phyloP scores from a whole-genome alignment of 1,140 invertebrate species.

The Drosophila nebulosa region DNA sequence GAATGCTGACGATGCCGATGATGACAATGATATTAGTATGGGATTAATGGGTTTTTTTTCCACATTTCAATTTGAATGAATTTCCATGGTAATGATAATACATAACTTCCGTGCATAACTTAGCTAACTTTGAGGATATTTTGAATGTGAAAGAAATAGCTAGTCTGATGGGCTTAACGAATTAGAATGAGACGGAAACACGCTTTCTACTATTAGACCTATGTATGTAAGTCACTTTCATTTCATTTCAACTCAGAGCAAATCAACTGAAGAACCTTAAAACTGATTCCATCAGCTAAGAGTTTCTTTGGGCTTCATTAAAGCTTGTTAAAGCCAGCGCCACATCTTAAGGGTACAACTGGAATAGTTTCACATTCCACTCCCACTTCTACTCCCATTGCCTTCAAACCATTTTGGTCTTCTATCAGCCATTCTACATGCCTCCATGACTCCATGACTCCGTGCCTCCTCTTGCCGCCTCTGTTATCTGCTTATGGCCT shows the following conservation, averaged over 20 bases:
- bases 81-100: too few relatives aligned
- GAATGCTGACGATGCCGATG: neutral
- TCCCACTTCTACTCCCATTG: neutral
- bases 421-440: neutral
- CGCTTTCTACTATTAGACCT: too few relatives aligned
- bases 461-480: neutral
- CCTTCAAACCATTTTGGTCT: neutral
- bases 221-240: too few relatives aligned
- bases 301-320: neutral
- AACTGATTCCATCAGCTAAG: neutral
- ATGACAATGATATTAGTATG: neutral
- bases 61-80: neutral
- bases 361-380: conserved; percentile 53
- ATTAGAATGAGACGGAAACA: too few relatives aligned
- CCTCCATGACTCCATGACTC: too few relatives aligned
- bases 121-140: too few relatives aligned
- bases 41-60: neutral
- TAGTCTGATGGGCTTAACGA: too few relatives aligned
- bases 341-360: conserved; percentile 1
- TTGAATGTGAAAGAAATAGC: too few relatives aligned
- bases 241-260: neutral
- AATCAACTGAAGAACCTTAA: too few relatives aligned
- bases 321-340: conserved; percentile 49
- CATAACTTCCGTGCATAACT: neutral
- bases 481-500: conserved; percentile 35